Evolutionary conservation across 2,888 invertebrate species (phyloP).

Genomic region (Ceraclea dissimilis): DNA sequence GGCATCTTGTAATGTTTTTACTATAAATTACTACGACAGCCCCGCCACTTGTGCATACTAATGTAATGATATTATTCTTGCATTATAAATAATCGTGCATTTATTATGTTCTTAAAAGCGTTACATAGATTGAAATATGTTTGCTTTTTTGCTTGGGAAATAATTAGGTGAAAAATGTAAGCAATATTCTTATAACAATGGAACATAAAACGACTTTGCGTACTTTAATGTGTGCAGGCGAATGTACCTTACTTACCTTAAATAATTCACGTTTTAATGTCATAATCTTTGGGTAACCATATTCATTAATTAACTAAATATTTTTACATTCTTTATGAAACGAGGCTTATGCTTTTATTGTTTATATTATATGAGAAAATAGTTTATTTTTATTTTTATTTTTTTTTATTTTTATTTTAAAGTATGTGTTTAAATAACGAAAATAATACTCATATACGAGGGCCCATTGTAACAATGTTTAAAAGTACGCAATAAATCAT

Average conservation of each 20-base stretch:
- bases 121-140: not conserved
- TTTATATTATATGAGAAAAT: not conserved
- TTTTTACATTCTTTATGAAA: not conserved
- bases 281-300: not conserved
- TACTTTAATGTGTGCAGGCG: not conserved
- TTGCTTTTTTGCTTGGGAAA: not conserved
- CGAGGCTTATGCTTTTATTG: not conserved
- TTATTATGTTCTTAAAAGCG: not conserved
- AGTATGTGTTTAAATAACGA: too few species aligned
- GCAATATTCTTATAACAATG: slow-evolving; percentile 7
- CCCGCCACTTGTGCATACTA: too few species aligned
- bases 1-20: too few species aligned
- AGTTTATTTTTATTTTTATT: too few species aligned
- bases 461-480: too few species aligned
- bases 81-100: too few species aligned
- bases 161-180: not conserved
- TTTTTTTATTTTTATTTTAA: too few species aligned
- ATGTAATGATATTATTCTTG: too few species aligned
- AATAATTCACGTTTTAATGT: not conserved
- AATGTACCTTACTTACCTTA: not conserved
- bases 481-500: too few species aligned
- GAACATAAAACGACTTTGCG: slow-evolving; percentile 5
- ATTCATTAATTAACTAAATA: slow-evolving; percentile 1
- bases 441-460: too few species aligned
- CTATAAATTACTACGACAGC: too few species aligned